phyloP scores from a whole-genome alignment of 1,140 invertebrate species.

The Eriosoma lanigerum region DNA sequence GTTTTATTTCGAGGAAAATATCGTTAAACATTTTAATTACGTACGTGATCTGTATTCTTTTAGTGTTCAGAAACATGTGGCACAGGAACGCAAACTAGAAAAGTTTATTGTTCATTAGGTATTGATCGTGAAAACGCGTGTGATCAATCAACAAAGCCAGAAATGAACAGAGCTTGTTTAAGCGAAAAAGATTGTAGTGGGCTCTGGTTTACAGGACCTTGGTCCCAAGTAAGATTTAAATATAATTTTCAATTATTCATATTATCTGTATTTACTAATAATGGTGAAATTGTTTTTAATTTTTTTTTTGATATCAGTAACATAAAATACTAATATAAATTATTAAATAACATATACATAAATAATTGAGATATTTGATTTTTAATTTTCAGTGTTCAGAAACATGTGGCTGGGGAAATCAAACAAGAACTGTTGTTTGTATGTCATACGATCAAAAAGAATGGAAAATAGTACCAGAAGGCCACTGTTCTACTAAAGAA shows the following conservation, averaged over 20 bases:
- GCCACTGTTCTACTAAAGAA: conserved; percentile 57
- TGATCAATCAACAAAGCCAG: conserved; percentile 60
- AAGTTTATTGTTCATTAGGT: conserved; percentile 65
- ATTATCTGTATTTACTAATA: neutral
- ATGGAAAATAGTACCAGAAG: conserved; percentile 56
- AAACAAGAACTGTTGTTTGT: conserved; percentile 67
- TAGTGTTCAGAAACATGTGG: conserved; percentile 66
- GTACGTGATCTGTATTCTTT: conserved; percentile 56
- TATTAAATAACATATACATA: neutral
- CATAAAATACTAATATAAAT: no score
- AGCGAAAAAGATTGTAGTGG: conserved; percentile 64
- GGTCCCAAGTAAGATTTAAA: conserved; percentile 61
- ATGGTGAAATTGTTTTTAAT: neutral
- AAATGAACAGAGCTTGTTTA: conserved; percentile 62
- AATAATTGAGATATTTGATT: neutral
- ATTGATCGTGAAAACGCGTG: conserved; percentile 59
- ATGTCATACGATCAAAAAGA: conserved; percentile 57
- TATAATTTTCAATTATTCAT: neutral
- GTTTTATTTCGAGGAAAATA: no score
- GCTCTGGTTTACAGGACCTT: conserved; percentile 67
- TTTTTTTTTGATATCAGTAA: neutral
- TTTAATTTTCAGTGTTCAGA: conserved; percentile 63
- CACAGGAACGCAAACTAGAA: conserved; percentile 66
- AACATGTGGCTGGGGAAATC: conserved; percentile 65
- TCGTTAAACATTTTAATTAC: neutral